Percentiles rank a stretch among this genome's conserved stretches.
Evolutionary conservation across 2,797 vertebrate genomes (phyloP).

Genomic region (Steatocranus sp.): DNA sequence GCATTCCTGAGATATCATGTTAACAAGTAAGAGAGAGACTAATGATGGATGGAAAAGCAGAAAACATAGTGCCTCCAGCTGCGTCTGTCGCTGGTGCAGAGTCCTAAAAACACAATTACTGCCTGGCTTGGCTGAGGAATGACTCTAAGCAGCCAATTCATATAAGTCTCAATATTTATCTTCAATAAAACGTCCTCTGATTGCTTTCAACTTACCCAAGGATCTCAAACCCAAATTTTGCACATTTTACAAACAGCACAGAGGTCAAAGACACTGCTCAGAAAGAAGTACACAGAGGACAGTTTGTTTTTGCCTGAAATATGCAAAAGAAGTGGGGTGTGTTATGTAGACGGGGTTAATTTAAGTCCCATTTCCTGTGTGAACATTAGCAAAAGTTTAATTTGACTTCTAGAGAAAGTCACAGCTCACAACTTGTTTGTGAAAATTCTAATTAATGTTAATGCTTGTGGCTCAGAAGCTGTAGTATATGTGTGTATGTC

Average conservation of each 20-base stretch:
- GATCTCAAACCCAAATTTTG: not conserved
- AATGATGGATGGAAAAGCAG: not conserved
- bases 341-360: not conserved
- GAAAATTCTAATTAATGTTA: not conserved
- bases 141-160: not conserved
- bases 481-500: not conserved
- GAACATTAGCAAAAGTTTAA: not conserved
- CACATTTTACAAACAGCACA: not conserved
- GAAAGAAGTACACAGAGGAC: not conserved
- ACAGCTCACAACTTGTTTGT: not conserved
- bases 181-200: not conserved
- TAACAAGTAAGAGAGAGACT: not conserved
- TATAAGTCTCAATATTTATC: conserved; percentile 19
- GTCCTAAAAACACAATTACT: not conserved
- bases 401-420: conserved; percentile 1
- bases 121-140: not conserved
- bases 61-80: not conserved
- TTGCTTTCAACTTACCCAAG: not conserved
- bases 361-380: not conserved
- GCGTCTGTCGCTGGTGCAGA: not conserved
- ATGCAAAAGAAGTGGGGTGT: not conserved
- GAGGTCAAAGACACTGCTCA: conserved; percentile 10
- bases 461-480: not conserved
- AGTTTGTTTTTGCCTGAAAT: conserved; percentile 2
- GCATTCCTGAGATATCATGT: not conserved